phyloP scores from a whole-genome alignment of 2,797 vertebrate species.

The Benthosema pterotum region DNA sequence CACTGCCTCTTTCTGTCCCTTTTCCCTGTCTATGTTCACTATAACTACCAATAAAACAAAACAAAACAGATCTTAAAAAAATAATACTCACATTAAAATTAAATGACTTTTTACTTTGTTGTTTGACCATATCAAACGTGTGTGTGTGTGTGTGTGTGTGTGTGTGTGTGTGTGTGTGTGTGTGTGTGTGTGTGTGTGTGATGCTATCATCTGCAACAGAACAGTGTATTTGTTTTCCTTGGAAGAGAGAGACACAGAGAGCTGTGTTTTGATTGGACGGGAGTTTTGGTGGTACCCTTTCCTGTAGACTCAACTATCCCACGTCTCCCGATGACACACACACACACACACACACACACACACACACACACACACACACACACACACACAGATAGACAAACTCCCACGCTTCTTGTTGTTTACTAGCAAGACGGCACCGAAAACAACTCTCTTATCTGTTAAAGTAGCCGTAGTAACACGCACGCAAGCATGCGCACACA shows the following conservation, averaged over 20 bases:
- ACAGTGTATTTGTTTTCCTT: conserved; percentile 67
- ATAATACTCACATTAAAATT: too few relatives aligned
- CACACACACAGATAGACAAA: conserved; percentile 19
- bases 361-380: conserved; percentile 25
- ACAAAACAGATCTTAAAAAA: too few relatives aligned
- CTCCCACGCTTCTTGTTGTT: conserved; percentile 53
- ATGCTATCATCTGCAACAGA: conserved; percentile 57
- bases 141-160: conserved; percentile 15
- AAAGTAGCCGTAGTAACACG: conserved; percentile 17
- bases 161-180: conserved; percentile 9
- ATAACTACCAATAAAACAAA: too few relatives aligned
- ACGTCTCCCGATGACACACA: conserved; percentile 38
- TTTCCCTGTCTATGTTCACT: too few relatives aligned
- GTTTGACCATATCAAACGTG: too few relatives aligned
- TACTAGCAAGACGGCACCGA: conserved; percentile 41
- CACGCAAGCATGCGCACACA: conserved; percentile 3
- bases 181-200: not conserved
- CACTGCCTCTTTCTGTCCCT: too few relatives aligned
- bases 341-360: conserved; percentile 33
- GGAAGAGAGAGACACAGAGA: conserved; percentile 35
- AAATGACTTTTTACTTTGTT: too few relatives aligned
- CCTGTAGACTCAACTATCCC: conserved; percentile 62
- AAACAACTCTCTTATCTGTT: conserved; percentile 54
- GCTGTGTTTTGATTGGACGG: conserved; percentile 48
- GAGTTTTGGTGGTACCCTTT: conserved; percentile 52